These are phyloP conservation scores for Electrophaes corylata DNA, from an alignment of 2,888 invertebrate genomes.

Conservation along the genomic window DNA sequence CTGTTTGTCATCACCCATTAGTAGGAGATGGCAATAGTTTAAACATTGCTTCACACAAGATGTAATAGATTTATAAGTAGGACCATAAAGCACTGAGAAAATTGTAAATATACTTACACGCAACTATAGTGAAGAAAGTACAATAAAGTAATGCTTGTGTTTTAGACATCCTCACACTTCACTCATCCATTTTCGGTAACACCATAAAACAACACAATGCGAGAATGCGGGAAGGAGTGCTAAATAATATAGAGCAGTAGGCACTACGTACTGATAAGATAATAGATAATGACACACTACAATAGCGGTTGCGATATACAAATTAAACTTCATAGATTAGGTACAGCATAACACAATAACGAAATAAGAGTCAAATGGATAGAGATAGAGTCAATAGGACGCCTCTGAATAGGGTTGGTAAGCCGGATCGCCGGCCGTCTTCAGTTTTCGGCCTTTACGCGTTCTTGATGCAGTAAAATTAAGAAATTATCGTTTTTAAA, in stretches of 20 bases:
- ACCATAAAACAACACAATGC: constrained; percentile 47
- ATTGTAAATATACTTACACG: constrained; percentile 55
- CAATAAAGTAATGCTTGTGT: constrained; percentile 13
- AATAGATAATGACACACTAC: constrained; percentile 63
- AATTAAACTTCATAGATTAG: constrained; percentile 21
- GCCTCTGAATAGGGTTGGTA: too few relatives aligned
- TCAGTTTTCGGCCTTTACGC: too few relatives aligned
- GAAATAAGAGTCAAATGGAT: too few relatives aligned
- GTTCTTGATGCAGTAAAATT: too few relatives aligned
- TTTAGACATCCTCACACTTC: constrained; percentile 48
- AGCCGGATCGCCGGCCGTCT: too few relatives aligned
- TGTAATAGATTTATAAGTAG: too few relatives aligned
- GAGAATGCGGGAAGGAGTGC: constrained; percentile 49
- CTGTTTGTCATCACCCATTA: too few relatives aligned
- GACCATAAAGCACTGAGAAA: background rate
- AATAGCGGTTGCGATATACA: constrained; percentile 38
- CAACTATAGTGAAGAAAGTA: constrained; percentile 34
- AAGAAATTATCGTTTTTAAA: too few relatives aligned
- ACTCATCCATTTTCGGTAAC: constrained; percentile 42
- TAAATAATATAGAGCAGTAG: constrained; percentile 56
- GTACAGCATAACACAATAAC: background rate
- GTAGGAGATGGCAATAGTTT: too few relatives aligned
- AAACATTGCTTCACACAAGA: too few relatives aligned
- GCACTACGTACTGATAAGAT: constrained; percentile 60
- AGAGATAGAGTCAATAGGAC: too few relatives aligned